Base-by-base conservation (phyloP, 2,113 vertebrate genomes). In the Corythaeola cristata region DNA sequence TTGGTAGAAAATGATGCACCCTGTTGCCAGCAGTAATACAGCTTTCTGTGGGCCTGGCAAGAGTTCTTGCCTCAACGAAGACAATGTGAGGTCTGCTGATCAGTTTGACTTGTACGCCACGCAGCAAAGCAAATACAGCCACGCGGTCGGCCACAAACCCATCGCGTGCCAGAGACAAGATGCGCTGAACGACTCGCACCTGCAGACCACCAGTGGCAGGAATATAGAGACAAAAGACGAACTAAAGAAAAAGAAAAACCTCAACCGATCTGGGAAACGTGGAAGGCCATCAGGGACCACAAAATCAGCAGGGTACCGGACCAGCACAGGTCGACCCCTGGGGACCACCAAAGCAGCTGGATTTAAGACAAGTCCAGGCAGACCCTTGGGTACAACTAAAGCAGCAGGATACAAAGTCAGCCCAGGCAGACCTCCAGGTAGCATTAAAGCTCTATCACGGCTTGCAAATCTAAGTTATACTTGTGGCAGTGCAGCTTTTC, bases 361-460 rank as follows among this genome's bases (percentile, higher is more conserved):
- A 93, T 99, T 99, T 98, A 99, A 99, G 98, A 99, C 99, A 89
- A 99, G 99, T 98, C 99, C 99, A 33, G 99, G 99, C 85, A 98
- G 99, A 98, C 99, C 99, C 66, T 97, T 99, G 90, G 99, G 99
- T 67, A 99, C 99, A 58, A 99, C 99, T 97, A 99, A 99, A 98
- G 99, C 99, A 22, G 99, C 99, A 3, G 99, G 99, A 89, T 99
- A 99, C 98, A 99, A 99, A 98, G 99, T 99, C 97, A 99, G 99
- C 97, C 99, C 99, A 11, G 99, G 99, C 39, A 98, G 99, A 92
- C 99, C 99, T 96, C 99, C 99, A 59, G 99, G 99, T 97, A 99
- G 99, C 98, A 99, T 99, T 98, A 99, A 99, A 98, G 99, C 99
- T 96, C 99, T 99, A 32, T 99, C 99, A 76, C 99, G 99, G 63